Base-by-base conservation (phyloP, 2,888 invertebrate genomes). In the Scaeva pyrastri region DNA sequence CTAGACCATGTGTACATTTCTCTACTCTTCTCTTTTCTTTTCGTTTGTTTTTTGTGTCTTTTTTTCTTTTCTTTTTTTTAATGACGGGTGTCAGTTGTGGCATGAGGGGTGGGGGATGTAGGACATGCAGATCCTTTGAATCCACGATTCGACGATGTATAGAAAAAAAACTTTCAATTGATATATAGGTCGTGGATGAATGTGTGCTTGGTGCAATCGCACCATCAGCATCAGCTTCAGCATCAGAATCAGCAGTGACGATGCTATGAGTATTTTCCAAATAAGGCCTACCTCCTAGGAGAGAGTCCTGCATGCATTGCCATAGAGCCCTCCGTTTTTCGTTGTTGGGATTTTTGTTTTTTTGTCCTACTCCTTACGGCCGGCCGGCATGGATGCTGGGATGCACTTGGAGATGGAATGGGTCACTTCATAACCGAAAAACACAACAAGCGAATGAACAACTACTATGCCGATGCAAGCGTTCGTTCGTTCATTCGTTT, bases 391-490 rank as follows among this genome's bases (percentile, higher is more conserved):
- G 12, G 11, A 19, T 6, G 50, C 21, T 12, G 6, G 43, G 8
- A 3, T 10, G 36, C 2, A 26, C 19, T 16, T 26, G 26, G 14
- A 5, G 12, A 19, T 52, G 43, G 77, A 41, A 45, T 36, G 79
- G 83, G 74, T 75, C 75, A 75, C 79, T 71, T 79, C 70, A 84
- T 80, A 80, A 80, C 84, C 80, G 66, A 84, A 84, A 84, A 84
- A 84, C 48, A 79, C 79, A 78, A 83, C 79, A 79, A 75, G 41
- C 71, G 79, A 84, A 80, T 75, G 74, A 80, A 75, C 79, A 75
- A 78, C 75, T 72, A 62, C 52, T 64, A 68, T 58, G 73, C 68
- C 36, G 72, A 21, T 23, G 66, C 52, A 76, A 23, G 55, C 60
- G 72, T 11, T 64, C 48, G 45, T 41, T 56, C n/a, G 31, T 50